Evolutionary conservation across 2,888 invertebrate genomes (phyloP).

Genomic region (Amiota minor): DNA sequence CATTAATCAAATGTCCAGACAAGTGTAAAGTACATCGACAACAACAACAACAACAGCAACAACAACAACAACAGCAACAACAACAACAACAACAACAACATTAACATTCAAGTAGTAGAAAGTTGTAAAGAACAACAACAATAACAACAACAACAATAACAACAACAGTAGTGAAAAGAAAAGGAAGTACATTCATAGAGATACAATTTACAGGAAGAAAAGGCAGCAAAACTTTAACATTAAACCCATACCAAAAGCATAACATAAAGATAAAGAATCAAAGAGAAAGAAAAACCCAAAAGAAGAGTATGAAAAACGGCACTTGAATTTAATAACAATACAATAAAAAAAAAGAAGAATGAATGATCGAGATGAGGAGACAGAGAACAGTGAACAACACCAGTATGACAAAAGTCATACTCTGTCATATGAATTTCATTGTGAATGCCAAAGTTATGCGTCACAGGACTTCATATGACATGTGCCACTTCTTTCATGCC

Average conservation of each 20-base stretch:
- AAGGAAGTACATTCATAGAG: conserved; percentile 15
- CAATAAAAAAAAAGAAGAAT: background rate
- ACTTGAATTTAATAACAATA: background rate
- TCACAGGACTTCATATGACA: conserved; percentile 10
- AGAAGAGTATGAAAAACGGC: background rate
- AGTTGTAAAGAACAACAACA: too few relatives aligned
- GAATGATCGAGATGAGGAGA: too few relatives aligned
- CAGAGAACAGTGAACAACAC: too few relatives aligned
- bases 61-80: too few relatives aligned
- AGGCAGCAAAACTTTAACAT: background rate
- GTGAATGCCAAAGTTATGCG: conserved; percentile 15
- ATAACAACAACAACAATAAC: too few relatives aligned
- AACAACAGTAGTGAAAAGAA: background rate
- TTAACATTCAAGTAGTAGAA: background rate
- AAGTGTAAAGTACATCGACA: conserved; percentile 57
- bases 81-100: background rate
- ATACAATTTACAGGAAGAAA: conserved; percentile 20
- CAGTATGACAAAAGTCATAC: too few relatives aligned
- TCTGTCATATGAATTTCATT: background rate
- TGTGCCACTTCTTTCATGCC: background rate
- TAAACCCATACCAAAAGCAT: background rate
- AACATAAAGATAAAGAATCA: background rate
- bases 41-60: background rate
- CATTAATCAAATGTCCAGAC: conserved; percentile 68
- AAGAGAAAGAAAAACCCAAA: too few relatives aligned